Base-by-base conservation (phyloP, 37 sponge, comb jelly and placozoan species). In the Cliona cf. orientalis region DNA sequence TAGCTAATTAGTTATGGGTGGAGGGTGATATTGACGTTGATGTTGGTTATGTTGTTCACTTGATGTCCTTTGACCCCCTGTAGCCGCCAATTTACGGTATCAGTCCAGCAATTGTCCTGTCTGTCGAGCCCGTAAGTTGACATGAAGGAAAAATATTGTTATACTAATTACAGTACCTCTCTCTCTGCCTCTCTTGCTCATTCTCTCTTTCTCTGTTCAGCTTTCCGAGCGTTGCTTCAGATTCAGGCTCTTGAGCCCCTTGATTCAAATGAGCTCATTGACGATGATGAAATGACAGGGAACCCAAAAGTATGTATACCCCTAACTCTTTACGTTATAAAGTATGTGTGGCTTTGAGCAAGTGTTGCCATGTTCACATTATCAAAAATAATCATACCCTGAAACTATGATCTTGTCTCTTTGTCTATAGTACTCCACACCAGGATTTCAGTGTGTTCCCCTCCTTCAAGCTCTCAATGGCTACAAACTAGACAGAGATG, bases 31-130 rank as follows among this genome's bases (percentile, higher is more conserved):
- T n/a, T n/a, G n/a, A n/a, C n/a, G n/a, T 49, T 49, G 55, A 19
- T 19, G 14, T 49, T 19, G 55, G 17, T 49, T 49, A 17, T 49
- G 14, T 19, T 11, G 55, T 49, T 49, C 55, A 49, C 55, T 49
- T 19, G 17, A 49, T 19, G 55, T 49, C 31, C 40, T 71, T 12
- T 71, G 46, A 42, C 17, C 25, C 2, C 23, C 25, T 59, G 28
- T 42, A 92, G 93, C 95, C 61, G 83, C 38, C 0, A 79, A 73
- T 39, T 83, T 95, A n/a, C 75, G 95, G 22, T 91, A 84, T 58
- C 84, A 84, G 43, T 82, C 95, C 37, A 95, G 86, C 86, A 95
- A 91, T 61, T 95, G 95, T 69, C 95, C 95, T 33, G 85, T 95
- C 19, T 95, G 95, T 74, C 63, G 95, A 73, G 77, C 84, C 45